Conservation (phyloP, 2,888 invertebrate genomes). For the Dryococelus australis region DNA sequence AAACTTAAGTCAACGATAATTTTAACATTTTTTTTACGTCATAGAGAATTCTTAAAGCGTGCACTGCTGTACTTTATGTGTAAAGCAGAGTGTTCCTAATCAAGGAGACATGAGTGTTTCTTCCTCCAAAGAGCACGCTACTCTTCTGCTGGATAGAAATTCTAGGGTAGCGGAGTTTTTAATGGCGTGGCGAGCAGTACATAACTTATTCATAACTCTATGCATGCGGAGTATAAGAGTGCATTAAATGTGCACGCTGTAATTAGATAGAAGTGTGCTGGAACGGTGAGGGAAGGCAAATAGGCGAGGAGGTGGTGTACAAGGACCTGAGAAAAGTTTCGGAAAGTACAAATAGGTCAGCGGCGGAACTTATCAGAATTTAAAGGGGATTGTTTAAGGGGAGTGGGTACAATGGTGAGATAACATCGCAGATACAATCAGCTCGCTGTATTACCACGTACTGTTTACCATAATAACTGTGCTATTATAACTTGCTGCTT, state of each 20-base stretch:
- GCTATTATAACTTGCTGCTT: too few species aligned
- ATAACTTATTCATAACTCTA: constrained; percentile 32
- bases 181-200: constrained; percentile 23
- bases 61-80: background rate
- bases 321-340: background rate
- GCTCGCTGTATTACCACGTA: background rate
- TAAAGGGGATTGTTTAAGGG: background rate
- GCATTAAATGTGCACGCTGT: constrained; percentile 24
- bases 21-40: too few species aligned
- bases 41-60: background rate
- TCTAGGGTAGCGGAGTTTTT: constrained; percentile 19
- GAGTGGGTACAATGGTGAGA: background rate
- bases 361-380: too few species aligned
- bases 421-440: background rate
- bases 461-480: too few species aligned
- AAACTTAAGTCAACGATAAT: too few species aligned
- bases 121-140: background rate
- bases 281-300: background rate
- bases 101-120: background rate
- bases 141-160: background rate
- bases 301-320: background rate
- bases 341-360: background rate
- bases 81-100: too few species aligned
- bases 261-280: constrained; percentile 21
- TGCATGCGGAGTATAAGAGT: constrained; percentile 27